Percentiles rank a stretch among this genome's conserved stretches.
Evolutionary conservation across 2,888 invertebrate species (phyloP).

Genomic region (Cistogaster globosa): DNA sequence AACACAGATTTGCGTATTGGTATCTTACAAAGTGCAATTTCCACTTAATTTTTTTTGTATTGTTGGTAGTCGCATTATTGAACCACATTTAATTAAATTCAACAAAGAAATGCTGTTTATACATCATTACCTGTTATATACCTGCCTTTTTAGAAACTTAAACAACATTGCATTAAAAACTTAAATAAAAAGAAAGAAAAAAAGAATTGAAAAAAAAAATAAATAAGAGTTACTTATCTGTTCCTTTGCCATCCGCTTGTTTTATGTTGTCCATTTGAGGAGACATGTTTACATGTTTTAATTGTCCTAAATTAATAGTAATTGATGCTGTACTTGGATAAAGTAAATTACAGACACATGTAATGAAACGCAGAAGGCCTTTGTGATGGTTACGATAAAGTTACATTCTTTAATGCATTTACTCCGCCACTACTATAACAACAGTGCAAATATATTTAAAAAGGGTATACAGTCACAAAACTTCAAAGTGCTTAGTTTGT

Average conservation of each 20-base stretch:
- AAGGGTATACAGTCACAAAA: too few relatives aligned
- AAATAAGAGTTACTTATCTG: conserved; percentile 28
- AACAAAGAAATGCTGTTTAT: neutral
- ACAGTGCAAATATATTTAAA: too few relatives aligned
- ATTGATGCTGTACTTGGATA: conserved; percentile 54
- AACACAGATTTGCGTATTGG: too few relatives aligned
- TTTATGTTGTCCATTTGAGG: conserved; percentile 43
- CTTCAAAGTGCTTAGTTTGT: too few relatives aligned
- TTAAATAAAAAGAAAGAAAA: conserved; percentile 15
- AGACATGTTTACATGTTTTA: conserved; percentile 50
- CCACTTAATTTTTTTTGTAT: neutral
- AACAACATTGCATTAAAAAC: conserved; percentile 43
- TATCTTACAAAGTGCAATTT: too few relatives aligned
- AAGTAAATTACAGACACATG: conserved; percentile 55
- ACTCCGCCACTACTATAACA: neutral
- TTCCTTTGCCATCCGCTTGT: conserved; percentile 28
- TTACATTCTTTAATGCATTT: conserved; percentile 29
- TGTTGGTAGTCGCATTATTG: neutral
- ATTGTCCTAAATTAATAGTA: conserved; percentile 61
- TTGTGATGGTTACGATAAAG: conserved; percentile 37
- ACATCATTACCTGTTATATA: conserved; percentile 14
- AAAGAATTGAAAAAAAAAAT: conserved; percentile 16
- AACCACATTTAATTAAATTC: neutral
- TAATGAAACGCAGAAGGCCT: conserved; percentile 42
- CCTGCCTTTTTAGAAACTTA: conserved; percentile 41